These are phyloP conservation scores for Drosophila nr. fundita DNA, from an alignment of 2,888 invertebrate genomes.

Conservation along the genomic window DNA sequence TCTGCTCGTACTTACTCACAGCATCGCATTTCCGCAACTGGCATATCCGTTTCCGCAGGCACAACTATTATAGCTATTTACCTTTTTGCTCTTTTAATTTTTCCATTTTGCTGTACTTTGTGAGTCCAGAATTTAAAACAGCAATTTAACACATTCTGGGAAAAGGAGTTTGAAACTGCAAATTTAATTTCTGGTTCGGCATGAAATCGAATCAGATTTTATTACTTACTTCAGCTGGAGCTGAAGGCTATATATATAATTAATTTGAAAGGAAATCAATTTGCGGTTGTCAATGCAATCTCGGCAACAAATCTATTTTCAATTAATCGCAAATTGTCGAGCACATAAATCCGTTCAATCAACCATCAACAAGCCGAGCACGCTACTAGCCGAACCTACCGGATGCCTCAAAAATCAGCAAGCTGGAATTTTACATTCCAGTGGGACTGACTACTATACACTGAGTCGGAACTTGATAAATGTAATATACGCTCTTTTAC, in stretches of 20 bases:
- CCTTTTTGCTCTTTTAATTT: constrained; percentile 19
- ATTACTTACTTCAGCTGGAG: constrained; percentile 45
- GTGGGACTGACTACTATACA: neutral
- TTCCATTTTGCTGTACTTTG: constrained; percentile 10
- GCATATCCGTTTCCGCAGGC: constrained; percentile 66
- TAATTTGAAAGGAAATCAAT: constrained; percentile 75
- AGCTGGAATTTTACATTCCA: neutral
- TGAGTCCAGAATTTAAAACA: constrained; percentile 37
- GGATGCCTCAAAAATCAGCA: constrained; percentile 28
- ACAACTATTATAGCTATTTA: constrained; percentile 40
- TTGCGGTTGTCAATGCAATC: constrained; percentile 77
- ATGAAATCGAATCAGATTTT: constrained; percentile 53
- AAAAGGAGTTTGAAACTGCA: neutral
- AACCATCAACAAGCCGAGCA: constrained; percentile 18
- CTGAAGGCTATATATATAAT: constrained; percentile 64
- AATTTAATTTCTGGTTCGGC: constrained; percentile 32
- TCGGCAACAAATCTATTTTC: constrained; percentile 75
- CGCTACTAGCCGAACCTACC: constrained; percentile 13
- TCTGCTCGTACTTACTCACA: constrained; percentile 11
- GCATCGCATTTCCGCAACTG: constrained; percentile 56
- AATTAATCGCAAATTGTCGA: constrained; percentile 77
- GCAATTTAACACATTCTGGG: constrained; percentile 19
- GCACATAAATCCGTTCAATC: constrained; percentile 56
- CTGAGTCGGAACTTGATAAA: neutral
- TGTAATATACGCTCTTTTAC: neutral